Evolutionary conservation across 1,140 invertebrate genomes (phyloP).

Genomic region (Neodiprion pinetum): DNA sequence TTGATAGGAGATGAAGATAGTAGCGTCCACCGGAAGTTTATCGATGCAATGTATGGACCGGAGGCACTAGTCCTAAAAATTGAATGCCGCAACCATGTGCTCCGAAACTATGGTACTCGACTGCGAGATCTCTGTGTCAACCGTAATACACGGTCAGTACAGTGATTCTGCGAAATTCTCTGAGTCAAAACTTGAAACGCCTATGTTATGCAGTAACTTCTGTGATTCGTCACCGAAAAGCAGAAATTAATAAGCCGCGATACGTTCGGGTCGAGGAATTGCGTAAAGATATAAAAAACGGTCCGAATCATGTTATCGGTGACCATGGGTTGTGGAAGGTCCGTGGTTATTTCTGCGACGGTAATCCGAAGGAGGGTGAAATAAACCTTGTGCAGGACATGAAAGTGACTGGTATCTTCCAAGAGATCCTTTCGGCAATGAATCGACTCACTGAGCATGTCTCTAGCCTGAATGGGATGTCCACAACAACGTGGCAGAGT

Average conservation of each 20-base stretch:
- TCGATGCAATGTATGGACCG: constrained; percentile 26
- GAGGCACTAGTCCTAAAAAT: constrained; percentile 38
- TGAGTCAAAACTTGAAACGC: constrained; percentile 11
- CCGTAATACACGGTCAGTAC: constrained; percentile 22
- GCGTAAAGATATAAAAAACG: constrained; percentile 25
- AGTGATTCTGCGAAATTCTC: constrained; percentile 7
- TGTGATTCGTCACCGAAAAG: neutral
- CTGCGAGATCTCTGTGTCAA: constrained; percentile 17
- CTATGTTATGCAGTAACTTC: neutral
- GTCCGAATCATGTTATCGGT: constrained; percentile 29
- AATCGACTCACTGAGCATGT: no score
- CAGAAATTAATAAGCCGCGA: constrained; percentile 11
- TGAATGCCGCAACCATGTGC: constrained; percentile 40
- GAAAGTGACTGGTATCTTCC: no score
- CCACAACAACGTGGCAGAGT: no score
- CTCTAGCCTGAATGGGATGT: no score
- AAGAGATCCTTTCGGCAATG: no score
- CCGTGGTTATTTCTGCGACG: no score
- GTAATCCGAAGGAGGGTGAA: no score
- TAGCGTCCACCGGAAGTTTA: constrained; percentile 44
- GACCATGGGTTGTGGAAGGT: constrained; percentile 19
- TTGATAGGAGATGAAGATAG: constrained; percentile 46
- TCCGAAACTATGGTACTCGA: constrained; percentile 21
- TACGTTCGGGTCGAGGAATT: constrained; percentile 16
- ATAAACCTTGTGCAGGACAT: no score